Evolutionary conservation across 2,888 invertebrate species (phyloP).

Genomic region (Epiblema foenella): DNA sequence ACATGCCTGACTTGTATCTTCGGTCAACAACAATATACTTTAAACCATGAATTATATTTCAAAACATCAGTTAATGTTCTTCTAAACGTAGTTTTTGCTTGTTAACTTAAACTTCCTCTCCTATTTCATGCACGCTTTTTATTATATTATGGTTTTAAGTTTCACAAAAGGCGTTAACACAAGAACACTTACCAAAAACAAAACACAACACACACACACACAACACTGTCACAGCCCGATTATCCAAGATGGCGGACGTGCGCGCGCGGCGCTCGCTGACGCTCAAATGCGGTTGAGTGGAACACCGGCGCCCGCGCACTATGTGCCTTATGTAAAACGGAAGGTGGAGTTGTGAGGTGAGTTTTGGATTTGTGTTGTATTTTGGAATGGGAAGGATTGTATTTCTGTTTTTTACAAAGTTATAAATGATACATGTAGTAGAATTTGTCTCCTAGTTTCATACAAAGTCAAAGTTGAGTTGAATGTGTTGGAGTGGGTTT

Average conservation of each 20-base stretch:
- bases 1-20: neutral
- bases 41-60: neutral
- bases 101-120: no score
- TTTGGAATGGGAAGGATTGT: no score
- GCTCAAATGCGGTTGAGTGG: slow-evolving; percentile 83
- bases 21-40: neutral
- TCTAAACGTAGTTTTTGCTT: neutral
- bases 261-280: slow-evolving; percentile 59
- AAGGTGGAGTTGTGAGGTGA: slow-evolving; percentile 2
- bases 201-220: slow-evolving; percentile 52
- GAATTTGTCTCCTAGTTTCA: no score
- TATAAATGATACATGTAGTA: no score
- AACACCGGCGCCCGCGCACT: slow-evolving; percentile 78
- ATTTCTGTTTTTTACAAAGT: neutral
- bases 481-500: no score
- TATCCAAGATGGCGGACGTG: slow-evolving; percentile 56
- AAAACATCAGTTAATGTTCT: neutral
- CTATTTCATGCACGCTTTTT: no score
- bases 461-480: no score
- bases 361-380: neutral
- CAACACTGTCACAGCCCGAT: slow-evolving; percentile 54
- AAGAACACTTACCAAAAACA: slow-evolving; percentile 34
- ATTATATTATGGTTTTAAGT: no score
- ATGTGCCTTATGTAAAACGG: slow-evolving; percentile 72
- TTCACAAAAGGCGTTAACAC: no score